A percentile compares a stretch with the other conserved stretches of the same genome.
phyloP scores from a whole-genome alignment of 2,113 vertebrate species.

The Carassius carassius region DNA sequence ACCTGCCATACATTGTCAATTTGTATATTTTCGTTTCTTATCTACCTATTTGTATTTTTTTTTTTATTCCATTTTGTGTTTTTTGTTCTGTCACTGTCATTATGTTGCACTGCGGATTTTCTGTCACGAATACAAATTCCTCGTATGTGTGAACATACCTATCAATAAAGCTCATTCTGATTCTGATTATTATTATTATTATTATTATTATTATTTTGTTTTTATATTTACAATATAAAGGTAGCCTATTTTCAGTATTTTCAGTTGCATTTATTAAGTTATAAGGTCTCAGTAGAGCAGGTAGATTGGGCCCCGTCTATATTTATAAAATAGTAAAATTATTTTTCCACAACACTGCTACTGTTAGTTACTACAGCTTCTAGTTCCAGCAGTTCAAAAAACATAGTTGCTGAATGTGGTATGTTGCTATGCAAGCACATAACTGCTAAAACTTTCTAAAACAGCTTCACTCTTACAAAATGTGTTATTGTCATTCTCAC shows the following conservation, averaged over 20 bases:
- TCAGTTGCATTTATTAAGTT: background rate
- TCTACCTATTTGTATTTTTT: no score
- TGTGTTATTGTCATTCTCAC: background rate
- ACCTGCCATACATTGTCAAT: no score
- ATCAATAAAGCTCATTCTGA: no score
- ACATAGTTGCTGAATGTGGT: background rate
- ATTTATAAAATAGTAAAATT: background rate
- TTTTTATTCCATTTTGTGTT: no score
- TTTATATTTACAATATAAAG: background rate
- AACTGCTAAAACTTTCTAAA: slow-evolving; percentile 1
- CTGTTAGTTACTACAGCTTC: background rate
- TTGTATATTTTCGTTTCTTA: no score
- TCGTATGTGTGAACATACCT: no score
- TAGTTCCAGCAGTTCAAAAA: background rate
- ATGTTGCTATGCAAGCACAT: background rate
- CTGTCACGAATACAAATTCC: no score
- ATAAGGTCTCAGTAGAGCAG: background rate
- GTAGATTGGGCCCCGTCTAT: background rate
- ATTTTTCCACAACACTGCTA: background rate
- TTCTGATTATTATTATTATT: no score
- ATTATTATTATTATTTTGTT: background rate
- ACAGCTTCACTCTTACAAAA: background rate
- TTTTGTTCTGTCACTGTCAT: no score
- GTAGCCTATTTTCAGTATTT: background rate
- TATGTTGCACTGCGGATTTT: no score